phyloP scores from a whole-genome alignment of 2,797 vertebrate genomes.

The Coendou prehensilis region DNA sequence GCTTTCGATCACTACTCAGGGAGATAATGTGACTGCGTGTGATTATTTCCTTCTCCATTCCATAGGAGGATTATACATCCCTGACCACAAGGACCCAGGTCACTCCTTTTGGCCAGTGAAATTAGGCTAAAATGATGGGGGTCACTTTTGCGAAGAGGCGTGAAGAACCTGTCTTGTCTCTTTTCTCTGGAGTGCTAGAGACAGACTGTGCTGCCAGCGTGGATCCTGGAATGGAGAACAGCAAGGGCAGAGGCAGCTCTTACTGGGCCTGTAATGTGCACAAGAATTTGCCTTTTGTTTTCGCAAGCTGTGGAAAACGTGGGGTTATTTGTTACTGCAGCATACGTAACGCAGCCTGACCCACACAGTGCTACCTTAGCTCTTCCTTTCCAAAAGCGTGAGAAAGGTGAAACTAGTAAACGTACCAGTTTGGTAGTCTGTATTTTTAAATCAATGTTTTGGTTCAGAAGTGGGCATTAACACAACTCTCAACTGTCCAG shows the following conservation, averaged over 20 bases:
- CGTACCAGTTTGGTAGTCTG: neutral
- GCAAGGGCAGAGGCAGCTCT: neutral
- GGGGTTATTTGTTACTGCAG: neutral
- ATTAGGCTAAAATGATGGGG: neutral
- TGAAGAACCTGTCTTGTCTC: neutral
- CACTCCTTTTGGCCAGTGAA: neutral
- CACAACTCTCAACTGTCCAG: neutral
- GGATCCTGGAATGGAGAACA: neutral
- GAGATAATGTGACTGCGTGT: neutral
- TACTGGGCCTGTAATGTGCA: too few species aligned
- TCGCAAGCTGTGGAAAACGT: neutral
- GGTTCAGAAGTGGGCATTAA: neutral
- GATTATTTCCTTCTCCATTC: neutral
- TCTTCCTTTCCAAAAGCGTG: neutral
- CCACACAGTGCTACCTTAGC: rapidly evolving
- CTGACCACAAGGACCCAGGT: neutral
- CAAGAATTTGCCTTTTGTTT: neutral
- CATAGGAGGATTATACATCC: neutral
- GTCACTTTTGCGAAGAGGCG: neutral
- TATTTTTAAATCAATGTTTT: neutral
- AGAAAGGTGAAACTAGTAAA: neutral
- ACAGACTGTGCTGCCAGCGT: rapidly evolving
- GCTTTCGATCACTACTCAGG: too few species aligned
- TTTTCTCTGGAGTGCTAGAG: neutral
- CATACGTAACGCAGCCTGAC: neutral